Evolutionary conservation across 1,140 invertebrate genomes (phyloP), one percentile per base, ranked within the genome.

Genomic region (Tetramorium alpestre): DNA sequence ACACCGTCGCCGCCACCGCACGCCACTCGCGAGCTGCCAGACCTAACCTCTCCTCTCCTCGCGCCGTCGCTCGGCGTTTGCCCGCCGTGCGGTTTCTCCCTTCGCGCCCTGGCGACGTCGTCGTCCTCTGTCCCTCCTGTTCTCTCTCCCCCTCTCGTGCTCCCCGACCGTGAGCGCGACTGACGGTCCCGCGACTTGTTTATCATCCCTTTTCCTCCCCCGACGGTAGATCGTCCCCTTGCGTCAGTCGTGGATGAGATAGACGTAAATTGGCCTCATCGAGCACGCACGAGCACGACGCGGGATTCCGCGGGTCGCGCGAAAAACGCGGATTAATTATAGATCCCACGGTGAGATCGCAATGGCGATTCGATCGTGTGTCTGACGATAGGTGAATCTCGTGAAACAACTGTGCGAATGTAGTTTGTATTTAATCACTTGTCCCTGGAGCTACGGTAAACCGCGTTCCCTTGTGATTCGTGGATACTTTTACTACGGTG

Each of bases 1-100:
- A 41, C 86, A 58, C 41, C 78, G 64, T 60, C 80, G 62, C 33
- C 33, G 33, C 33, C 33, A 77, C 85, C 67, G 60, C 76, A 88
- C 85, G 80, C 58, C 80, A 44, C 18, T 11, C 47, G 49, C 44
- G 78, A 11, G 47, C 70, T 18, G 10, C 49, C n/a, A n/a, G 41
- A 38, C 58, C 56, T 85, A 77, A 85, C 82, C 73, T 76, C 72
- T 64, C 11, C 38, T 51, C 44, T 51, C 18, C 22, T 51, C 44
- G 51, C 72, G 5, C 38, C 28, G 38, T 64, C 67, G 54, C 49
- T 60, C 25, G 33, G 49, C 65, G 56, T 41, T n/a, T 16, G 44
- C 62, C n/a, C 60, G 25, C 3, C 44, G 7, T 47, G 44, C 44
- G 44, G 41, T 44, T 44, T 44, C 33, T 44, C 41, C 49, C 49